Evolutionary conservation across 2,888 invertebrate species (phyloP).

Genomic region (Rambutsinella grinnellia): DNA sequence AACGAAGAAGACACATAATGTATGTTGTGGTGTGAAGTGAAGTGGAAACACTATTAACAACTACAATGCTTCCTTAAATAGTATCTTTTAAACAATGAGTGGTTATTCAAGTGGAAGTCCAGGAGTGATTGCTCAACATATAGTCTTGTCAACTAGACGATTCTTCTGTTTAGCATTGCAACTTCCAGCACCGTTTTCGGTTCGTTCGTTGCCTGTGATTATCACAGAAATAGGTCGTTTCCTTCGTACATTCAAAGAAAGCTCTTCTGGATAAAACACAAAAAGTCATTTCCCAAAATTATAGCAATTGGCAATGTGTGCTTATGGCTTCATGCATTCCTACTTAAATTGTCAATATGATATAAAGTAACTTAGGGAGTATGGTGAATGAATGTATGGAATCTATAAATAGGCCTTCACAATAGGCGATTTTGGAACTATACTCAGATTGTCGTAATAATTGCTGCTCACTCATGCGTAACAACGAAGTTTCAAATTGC

Average conservation of each 20-base stretch:
- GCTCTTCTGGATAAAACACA: neutral
- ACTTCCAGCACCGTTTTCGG: neutral
- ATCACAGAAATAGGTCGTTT: constrained; percentile 10
- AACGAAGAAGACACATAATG: neutral
- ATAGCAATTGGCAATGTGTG: constrained; percentile 27
- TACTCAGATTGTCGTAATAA: constrained; percentile 17
- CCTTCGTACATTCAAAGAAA: neutral
- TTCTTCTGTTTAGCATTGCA: constrained; percentile 24
- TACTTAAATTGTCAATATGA: neutral
- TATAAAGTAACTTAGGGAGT: too few relatives aligned
- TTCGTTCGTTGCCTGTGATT: constrained; percentile 1
- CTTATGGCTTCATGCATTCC: constrained; percentile 16
- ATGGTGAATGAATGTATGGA: too few relatives aligned
- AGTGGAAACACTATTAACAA: neutral
- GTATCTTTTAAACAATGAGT: neutral
- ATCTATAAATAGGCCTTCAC: too few relatives aligned
- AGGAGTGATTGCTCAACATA: neutral
- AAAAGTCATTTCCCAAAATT: neutral
- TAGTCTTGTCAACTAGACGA: constrained; percentile 12
- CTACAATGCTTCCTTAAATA: neutral
- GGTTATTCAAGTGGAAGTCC: neutral
- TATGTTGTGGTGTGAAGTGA: neutral
- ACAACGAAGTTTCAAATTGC: constrained; percentile 15
- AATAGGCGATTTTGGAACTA: too few relatives aligned
- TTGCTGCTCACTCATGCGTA: constrained; percentile 4